Percentiles rank a stretch among this genome's conserved stretches.
phyloP scores from a whole-genome alignment of 2,888 invertebrate genomes.

The Mythimna pallens region DNA sequence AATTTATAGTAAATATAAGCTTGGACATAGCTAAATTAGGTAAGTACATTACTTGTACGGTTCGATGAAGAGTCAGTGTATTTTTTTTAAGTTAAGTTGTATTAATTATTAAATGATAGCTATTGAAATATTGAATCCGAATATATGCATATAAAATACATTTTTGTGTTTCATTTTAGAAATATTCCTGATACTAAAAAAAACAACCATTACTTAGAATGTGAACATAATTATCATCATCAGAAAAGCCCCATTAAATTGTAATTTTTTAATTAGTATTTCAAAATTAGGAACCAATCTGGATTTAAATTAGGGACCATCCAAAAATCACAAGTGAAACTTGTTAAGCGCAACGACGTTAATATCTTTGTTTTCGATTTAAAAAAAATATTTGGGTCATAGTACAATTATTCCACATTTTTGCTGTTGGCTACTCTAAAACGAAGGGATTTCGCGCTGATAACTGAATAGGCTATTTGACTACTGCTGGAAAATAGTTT shows the following conservation, averaged over 20 bases:
- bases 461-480: too few relatives aligned
- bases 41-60: constrained; percentile 81
- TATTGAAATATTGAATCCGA: constrained; percentile 90
- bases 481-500: too few relatives aligned
- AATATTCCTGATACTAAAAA: background rate
- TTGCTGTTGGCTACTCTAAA: too few relatives aligned
- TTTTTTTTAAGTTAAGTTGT: constrained; percentile 89
- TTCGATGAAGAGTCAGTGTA: constrained; percentile 86
- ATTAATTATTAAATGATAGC: constrained; percentile 86
- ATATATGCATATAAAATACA: constrained; percentile 90
- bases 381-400: too few relatives aligned
- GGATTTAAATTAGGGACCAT: too few relatives aligned
- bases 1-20: constrained; percentile 88
- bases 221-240: background rate
- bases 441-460: too few relatives aligned
- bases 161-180: constrained; percentile 75
- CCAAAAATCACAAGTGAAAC: too few relatives aligned
- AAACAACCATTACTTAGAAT: background rate
- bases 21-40: constrained; percentile 88
- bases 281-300: too few relatives aligned
- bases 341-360: too few relatives aligned
- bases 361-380: too few relatives aligned
- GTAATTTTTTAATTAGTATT: too few relatives aligned
- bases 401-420: too few relatives aligned
- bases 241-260: background rate